phyloP scores from a whole-genome alignment of 2,113 vertebrate genomes.

The Corythornis cristatus region DNA sequence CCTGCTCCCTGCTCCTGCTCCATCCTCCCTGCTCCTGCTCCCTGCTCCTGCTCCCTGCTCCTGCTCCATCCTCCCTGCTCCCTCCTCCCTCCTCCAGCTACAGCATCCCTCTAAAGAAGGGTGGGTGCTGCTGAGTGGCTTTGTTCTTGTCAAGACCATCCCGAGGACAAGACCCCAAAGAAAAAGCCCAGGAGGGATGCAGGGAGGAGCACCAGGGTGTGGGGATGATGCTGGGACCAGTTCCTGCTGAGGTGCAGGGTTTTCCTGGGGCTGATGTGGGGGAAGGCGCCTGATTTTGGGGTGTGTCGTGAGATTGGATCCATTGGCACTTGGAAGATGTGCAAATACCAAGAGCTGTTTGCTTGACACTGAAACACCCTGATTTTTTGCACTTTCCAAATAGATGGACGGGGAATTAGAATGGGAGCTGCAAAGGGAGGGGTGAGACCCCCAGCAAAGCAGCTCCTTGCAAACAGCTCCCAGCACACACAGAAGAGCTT shows the following conservation, averaged over 20 bases:
- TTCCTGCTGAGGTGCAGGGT: neutral
- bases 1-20: neutral
- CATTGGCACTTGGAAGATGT: neutral
- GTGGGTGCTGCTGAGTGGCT: neutral
- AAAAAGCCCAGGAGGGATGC: neutral
- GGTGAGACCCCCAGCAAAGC: neutral
- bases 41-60: no score
- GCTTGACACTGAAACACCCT: neutral
- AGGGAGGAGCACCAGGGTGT: rapidly evolving
- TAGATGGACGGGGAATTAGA: neutral
- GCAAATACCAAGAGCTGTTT: neutral
- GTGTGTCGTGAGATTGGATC: neutral
- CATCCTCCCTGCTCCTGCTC: neutral
- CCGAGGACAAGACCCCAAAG: neutral
- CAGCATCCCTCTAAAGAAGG: neutral
- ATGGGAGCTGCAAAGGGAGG: neutral
- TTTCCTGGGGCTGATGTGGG: neutral
- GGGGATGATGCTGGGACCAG: neutral
- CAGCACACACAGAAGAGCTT: neutral
- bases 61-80: no score
- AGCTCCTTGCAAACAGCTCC: neutral
- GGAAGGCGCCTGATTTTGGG: rapidly evolving
- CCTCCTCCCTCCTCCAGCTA: neutral
- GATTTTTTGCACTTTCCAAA: neutral
- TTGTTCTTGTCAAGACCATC: neutral